These are phyloP conservation scores for Xestobium rufovillosum DNA, from an alignment of 2,888 invertebrate genomes.

Conservation along the genomic window DNA sequence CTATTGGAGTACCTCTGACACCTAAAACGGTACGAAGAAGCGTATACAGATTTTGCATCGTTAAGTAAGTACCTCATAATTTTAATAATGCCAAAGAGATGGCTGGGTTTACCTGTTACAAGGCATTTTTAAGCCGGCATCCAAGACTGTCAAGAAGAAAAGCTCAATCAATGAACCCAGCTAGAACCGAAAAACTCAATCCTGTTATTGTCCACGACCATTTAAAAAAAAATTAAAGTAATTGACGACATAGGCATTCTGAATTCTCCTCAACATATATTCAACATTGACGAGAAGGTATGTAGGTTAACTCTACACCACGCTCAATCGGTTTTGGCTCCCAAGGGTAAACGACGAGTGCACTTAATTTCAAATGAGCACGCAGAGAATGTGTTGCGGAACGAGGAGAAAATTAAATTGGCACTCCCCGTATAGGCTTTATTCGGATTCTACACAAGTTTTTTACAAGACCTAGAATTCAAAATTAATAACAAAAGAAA, in stretches of 20 bases:
- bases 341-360: not conserved
- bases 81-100: slow-evolving; percentile 17
- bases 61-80: slow-evolving; percentile 24
- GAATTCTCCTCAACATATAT: not conserved
- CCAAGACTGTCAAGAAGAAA: slow-evolving; percentile 22
- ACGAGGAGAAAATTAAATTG: no score
- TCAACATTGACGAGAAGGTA: not conserved
- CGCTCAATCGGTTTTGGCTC: not conserved
- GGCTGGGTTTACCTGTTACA: slow-evolving; percentile 26
- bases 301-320: slow-evolving; percentile 1
- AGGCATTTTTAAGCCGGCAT: slow-evolving; percentile 24
- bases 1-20: slow-evolving; percentile 13
- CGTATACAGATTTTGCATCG: slow-evolving; percentile 25
- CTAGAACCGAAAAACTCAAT: slow-evolving; percentile 27
- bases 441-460: no score
- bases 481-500: no score
- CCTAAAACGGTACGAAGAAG: slow-evolving; percentile 19
- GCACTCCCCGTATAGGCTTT: no score
- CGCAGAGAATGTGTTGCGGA: no score
- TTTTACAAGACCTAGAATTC: no score
- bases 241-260: no score
- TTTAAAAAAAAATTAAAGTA: slow-evolving; percentile 4
- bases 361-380: not conserved
- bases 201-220: slow-evolving; percentile 21
- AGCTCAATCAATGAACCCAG: slow-evolving; percentile 27